Evolutionary conservation across 1,140 invertebrate species (phyloP).

Genomic region (Neodiprion lecontei): DNA sequence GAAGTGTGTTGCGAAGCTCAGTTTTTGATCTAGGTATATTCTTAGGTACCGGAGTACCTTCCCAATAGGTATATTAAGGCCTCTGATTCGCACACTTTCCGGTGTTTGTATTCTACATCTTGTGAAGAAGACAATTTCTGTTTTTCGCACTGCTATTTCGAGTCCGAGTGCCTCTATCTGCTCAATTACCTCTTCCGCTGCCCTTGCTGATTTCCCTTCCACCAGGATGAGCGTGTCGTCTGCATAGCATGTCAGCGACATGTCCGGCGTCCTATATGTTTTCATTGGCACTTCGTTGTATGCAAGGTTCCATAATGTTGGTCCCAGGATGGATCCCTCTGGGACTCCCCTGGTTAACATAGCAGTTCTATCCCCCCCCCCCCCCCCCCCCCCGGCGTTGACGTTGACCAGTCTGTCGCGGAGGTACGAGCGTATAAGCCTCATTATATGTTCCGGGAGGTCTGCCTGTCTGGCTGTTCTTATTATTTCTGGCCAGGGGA

Average conservation of each 20-base stretch:
- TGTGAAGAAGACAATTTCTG: constrained; percentile 29
- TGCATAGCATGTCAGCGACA: constrained; percentile 30
- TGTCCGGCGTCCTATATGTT: constrained; percentile 16
- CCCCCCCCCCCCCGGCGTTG: too few relatives aligned
- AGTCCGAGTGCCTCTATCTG: constrained; percentile 19
- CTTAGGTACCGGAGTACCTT: background rate
- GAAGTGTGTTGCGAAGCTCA: constrained; percentile 9
- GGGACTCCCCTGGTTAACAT: constrained; percentile 15
- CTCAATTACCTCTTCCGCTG: background rate
- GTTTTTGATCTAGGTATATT: constrained; percentile 12
- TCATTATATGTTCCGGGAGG: background rate
- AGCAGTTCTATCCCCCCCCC: background rate
- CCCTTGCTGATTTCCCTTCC: background rate
- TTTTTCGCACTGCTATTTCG: constrained; percentile 30
- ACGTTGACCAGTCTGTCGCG: background rate
- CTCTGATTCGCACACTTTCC: background rate
- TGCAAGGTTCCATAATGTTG: constrained; percentile 38
- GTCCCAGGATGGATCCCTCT: constrained; percentile 41
- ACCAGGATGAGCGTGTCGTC: constrained; percentile 35
- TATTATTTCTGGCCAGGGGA: background rate
- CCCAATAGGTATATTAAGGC: constrained; percentile 4
- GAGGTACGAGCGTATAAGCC: background rate
- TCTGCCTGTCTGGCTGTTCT: background rate
- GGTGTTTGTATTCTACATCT: background rate
- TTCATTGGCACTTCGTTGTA: constrained; percentile 38